These are phyloP conservation scores for Uropetala carovei DNA, from an alignment of 2,888 invertebrate genomes.

Conservation along the genomic window DNA sequence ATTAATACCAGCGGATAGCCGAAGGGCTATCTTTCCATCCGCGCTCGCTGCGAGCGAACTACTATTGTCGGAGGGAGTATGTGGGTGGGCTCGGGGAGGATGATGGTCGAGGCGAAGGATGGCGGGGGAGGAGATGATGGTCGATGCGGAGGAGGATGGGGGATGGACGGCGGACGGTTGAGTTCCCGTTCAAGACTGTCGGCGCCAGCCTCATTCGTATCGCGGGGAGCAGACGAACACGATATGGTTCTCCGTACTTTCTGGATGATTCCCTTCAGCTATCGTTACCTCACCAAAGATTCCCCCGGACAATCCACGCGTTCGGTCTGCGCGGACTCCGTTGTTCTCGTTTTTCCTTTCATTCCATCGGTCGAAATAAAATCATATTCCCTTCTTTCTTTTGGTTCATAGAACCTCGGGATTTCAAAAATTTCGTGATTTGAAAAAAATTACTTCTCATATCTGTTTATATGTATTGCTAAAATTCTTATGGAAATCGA, in stretches of 20 bases:
- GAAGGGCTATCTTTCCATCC: constrained; percentile 30
- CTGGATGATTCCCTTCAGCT: background rate
- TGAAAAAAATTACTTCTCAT: no score
- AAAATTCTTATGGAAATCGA: no score
- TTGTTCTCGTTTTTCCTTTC: background rate
- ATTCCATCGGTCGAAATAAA: background rate
- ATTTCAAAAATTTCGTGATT: background rate
- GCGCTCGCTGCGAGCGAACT: constrained; percentile 28
- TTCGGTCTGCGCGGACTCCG: no score
- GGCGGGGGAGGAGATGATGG: background rate
- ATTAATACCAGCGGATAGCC: constrained; percentile 43
- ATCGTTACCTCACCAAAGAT: background rate
- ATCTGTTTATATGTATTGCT: no score
- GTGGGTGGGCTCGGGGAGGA: constrained; percentile 22
- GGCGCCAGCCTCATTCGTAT: constrained; percentile 17
- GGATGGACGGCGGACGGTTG: background rate
- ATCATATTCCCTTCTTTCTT: background rate
- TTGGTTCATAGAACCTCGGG: background rate
- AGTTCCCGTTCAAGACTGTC: constrained; percentile 7
- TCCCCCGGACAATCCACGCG: background rate
- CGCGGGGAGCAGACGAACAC: background rate
- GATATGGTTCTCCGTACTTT: background rate
- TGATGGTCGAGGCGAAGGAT: background rate
- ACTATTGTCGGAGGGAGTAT: constrained; percentile 47
- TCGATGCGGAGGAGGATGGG: background rate